Conservation (phyloP, 2,888 invertebrate species). For the Digitonthophagus gazella region DNA sequence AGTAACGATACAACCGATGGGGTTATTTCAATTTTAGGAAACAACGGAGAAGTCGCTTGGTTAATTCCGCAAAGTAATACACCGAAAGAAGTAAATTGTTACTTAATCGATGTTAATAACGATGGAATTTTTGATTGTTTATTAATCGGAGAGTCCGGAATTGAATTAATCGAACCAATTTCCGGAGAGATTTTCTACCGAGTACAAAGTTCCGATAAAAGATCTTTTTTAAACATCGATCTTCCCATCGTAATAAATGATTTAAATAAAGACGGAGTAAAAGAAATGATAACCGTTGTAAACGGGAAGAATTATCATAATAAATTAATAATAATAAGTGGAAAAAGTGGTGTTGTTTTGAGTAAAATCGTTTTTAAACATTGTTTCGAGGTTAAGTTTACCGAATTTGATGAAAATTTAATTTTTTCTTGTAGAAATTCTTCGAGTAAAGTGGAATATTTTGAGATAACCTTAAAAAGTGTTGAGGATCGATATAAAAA, state of each 20-base stretch:
- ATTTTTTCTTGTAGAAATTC: conserved; percentile 58
- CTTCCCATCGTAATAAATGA: conserved; percentile 62
- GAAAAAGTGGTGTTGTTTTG: conserved; percentile 65
- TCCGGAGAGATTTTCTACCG: conserved; percentile 63
- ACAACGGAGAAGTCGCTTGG: conserved; percentile 71
- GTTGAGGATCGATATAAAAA: conserved; percentile 25
- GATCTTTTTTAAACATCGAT: conserved; percentile 57
- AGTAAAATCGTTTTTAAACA: conserved; percentile 60
- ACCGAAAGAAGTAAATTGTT: conserved; percentile 72
- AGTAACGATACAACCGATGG: conserved; percentile 52
- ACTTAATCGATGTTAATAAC: conserved; percentile 68
- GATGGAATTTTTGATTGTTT: conserved; percentile 74
- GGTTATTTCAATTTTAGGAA: conserved; percentile 61
- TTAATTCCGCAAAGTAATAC: conserved; percentile 66
- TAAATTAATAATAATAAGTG: conserved; percentile 67
- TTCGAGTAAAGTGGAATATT: conserved; percentile 38
- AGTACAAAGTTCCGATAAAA: conserved; percentile 55
- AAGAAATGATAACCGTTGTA: conserved; percentile 63
- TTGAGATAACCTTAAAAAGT: conserved; percentile 18
- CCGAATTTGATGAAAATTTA: conserved; percentile 54
- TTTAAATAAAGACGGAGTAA: conserved; percentile 67
- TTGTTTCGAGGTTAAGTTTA: conserved; percentile 59
- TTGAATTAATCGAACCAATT: conserved; percentile 61
- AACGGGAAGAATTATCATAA: conserved; percentile 57
- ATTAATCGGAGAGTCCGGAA: conserved; percentile 68